A percentile compares a stretch with the other conserved stretches of the same genome.
Conservation (phyloP, 1,140 invertebrate genomes). For the Yoshiicerus persimilis region DNA sequence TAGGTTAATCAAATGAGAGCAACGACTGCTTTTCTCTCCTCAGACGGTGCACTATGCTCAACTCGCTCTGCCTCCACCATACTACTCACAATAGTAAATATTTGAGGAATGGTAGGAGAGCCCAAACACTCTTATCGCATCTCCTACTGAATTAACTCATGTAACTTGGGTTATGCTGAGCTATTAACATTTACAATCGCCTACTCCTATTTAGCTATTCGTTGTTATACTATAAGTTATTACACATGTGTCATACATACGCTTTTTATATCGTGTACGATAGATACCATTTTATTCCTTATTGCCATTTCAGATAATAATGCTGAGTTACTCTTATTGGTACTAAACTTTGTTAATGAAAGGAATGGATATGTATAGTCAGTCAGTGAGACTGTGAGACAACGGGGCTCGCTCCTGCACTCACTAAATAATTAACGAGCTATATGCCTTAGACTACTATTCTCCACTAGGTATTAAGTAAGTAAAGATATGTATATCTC, state of each 20-base stretch:
- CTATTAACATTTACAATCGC: not conserved
- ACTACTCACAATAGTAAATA: not conserved
- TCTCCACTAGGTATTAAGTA: not conserved
- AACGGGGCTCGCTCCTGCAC: not conserved
- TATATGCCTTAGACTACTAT: not conserved
- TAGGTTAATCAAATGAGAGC: constrained; percentile 6
- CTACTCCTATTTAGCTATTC: not conserved
- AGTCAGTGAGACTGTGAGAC: not conserved
- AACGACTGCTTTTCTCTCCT: too few relatives aligned
- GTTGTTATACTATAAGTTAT: not conserved
- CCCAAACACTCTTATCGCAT: not conserved
- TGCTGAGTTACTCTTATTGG: not conserved
- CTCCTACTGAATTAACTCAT: not conserved
- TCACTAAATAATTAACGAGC: not conserved
- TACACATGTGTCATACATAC: not conserved
- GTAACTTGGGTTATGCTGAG: not conserved
- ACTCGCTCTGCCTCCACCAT: not conserved
- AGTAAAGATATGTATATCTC: not conserved
- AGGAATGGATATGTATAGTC: not conserved
- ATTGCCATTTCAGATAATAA: not conserved
- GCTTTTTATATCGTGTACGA: too few relatives aligned
- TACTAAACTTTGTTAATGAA: not conserved
- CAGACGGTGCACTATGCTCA: too few relatives aligned
- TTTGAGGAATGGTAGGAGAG: not conserved
- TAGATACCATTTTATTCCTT: too few relatives aligned